Base-by-base conservation (phyloP, 2,113 vertebrate species). In the Dendropsophus ebraccatus region DNA sequence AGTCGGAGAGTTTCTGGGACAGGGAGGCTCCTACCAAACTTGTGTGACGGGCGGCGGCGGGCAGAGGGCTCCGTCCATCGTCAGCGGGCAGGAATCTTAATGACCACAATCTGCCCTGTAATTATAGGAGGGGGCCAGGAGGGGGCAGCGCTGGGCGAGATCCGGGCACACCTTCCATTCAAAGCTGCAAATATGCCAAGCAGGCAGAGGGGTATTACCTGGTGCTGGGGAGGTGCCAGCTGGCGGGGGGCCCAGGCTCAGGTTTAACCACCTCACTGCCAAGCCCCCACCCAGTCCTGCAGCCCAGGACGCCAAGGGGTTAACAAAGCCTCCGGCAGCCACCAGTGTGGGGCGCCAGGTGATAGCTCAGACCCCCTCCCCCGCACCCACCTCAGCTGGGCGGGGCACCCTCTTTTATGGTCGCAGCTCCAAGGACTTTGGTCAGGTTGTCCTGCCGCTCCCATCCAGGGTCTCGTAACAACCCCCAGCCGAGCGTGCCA, bases 341-440 rank as follows among this genome's bases (percentile, higher is more conserved):
- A 5, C 56, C 54, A 67, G 41, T 9, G 28, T 21, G 73, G 32
- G 83, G 83, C 73, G 28, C 83, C 16, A 25, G 2, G 2, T 17
- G 45, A 16, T 12, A 6, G 21, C 14, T 1, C 16, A 28, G 17
- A 23, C 73, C 60, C 75, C 75, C 49, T 62, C 75, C 60, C 47
- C 28, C 54, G 5, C 62, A 52, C 60, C 67, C 69, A 74, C 82
- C 83, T 5, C n/a, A 19, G 74, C 25, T 19, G 74, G 84, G 84
- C 49, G 49, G 84, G 35, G 13, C 13, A 11, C 16, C 14, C 2
- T 9, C 23, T 54, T 86, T 86, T 86, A 86, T 86, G 84, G 76
- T 58, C 60, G 62, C 60, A 75, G 58, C 41, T 85, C 50, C 17
- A 70, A 86, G 84, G 75, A 86, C 84, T 86, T 86, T 86, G 84